Base-by-base conservation (phyloP, 1,140 invertebrate genomes). In the Brachionus sp. region DNA sequence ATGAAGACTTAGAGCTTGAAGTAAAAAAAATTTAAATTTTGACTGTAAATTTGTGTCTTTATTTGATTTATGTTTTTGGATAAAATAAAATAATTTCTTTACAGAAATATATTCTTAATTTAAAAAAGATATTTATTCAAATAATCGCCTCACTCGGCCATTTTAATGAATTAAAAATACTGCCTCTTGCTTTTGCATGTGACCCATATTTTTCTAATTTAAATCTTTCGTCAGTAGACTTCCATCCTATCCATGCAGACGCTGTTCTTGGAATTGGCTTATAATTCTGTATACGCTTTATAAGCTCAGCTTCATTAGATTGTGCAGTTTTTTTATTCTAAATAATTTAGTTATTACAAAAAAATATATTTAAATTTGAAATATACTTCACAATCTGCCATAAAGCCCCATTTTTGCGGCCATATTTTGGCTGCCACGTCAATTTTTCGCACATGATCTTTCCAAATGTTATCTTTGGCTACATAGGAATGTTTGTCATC, bases 401-500 rank as follows among this genome's bases (percentile, higher is more conserved):
- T 9, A 62, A 16, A 80, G 25, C 77, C 77, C 77, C 77, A 80
- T 35, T 62, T 80, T 4, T 33, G 19, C 23, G 77, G 29, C 77
- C 77, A 80, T 16, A n/a, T 42, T 62, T 44, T 39, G 13, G 77
- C 50, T 12, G 50, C 25, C 10, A 10, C 12, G 10, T 80, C 3
- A 12, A 37, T 39, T 29, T 80, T 80, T 16, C 13, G 13, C 0
- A 80, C 50, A 80, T 80, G 62, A 4, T 3, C 77, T 12, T 80
- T 80, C 77, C 77, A 80, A 9, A 80, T 42, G 3, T 62, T 57
- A 25, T 80, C 77, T 33, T 62, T 80, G 9, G 77, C 77, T 7
- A 80, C 77, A 80, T n/a, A 62, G 3, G 77, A 80, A 33, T 44
- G 23, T 13, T 80, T 80, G 3, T 80, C 77, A 62, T 62, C 53